A percentile compares a stretch with the other conserved stretches of the same genome.
Evolutionary conservation across 2,888 invertebrate species (phyloP).

Genomic region (Junonia oenone): DNA sequence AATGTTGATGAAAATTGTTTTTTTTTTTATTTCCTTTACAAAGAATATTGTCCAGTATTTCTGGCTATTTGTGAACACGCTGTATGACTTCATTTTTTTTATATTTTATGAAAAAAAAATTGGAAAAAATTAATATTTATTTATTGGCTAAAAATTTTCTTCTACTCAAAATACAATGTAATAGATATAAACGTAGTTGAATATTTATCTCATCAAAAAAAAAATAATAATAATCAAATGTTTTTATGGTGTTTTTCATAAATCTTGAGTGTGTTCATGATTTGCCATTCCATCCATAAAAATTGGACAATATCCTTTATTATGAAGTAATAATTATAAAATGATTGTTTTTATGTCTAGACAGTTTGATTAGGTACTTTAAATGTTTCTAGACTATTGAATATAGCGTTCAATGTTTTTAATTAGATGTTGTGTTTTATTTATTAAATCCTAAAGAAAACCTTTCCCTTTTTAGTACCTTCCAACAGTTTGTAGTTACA

Average conservation of each 20-base stretch:
- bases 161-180: no score
- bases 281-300: no score
- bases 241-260: no score
- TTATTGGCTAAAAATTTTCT: no score
- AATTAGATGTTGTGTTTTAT: conserved; percentile 43
- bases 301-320: not conserved
- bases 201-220: no score
- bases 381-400: conserved; percentile 72
- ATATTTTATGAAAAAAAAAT: no score
- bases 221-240: no score
- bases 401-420: conserved; percentile 77
- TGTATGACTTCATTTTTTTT: no score
- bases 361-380: conserved; percentile 51
- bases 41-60: conserved; percentile 17
- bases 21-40: not conserved
- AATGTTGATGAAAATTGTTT: not conserved
- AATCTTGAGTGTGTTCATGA: no score
- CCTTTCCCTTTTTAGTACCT: not conserved
- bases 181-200: no score
- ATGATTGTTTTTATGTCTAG: conserved; percentile 33
- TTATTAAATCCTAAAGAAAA: conserved; percentile 6
- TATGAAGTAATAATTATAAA: conserved; percentile 4
- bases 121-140: no score
- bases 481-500: not conserved
- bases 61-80: no score